Percentiles rank a stretch among this genome's conserved stretches.
phyloP scores from a whole-genome alignment of 2,113 vertebrate species.

The Leucopsar rothschildi region DNA sequence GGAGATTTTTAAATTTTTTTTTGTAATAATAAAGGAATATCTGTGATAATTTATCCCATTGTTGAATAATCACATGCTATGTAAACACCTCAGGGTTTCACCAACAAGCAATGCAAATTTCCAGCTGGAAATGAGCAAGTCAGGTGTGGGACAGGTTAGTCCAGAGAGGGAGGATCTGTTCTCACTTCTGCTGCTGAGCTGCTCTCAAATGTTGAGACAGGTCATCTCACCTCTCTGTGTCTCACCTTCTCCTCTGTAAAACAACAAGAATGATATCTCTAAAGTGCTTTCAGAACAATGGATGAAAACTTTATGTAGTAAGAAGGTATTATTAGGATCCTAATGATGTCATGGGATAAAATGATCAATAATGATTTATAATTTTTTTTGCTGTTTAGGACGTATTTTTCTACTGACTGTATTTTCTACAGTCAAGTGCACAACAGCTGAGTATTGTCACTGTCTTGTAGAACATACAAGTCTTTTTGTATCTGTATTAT shows the following conservation, averaged over 20 bases:
- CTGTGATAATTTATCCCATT: not conserved
- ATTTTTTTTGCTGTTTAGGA: not conserved
- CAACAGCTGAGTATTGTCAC: not conserved
- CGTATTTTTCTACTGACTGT: not conserved
- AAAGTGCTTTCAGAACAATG: conserved; percentile 26
- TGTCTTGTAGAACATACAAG: not conserved
- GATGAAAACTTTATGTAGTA: not conserved
- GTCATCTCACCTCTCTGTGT: not conserved
- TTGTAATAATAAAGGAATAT: not conserved
- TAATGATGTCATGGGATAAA: not conserved
- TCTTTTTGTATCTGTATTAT: conserved; percentile 3
- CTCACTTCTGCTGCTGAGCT: not conserved
- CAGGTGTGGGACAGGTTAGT: not conserved
- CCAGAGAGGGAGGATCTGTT: not conserved
- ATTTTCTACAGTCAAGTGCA: not conserved
- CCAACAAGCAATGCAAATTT: not conserved
- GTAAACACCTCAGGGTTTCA: not conserved
- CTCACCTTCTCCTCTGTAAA: not conserved
- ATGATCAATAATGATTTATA: conserved; percentile 9
- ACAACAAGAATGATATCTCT: not conserved
- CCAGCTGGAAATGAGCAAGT: not conserved
- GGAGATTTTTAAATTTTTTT: not conserved
- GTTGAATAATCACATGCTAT: not conserved
- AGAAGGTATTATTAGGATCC: not conserved
- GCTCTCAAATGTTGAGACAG: not conserved